These are phyloP conservation scores for Eupristina koningsbergeri DNA, from an alignment of 1,140 invertebrate genomes.

Conservation along the genomic window DNA sequence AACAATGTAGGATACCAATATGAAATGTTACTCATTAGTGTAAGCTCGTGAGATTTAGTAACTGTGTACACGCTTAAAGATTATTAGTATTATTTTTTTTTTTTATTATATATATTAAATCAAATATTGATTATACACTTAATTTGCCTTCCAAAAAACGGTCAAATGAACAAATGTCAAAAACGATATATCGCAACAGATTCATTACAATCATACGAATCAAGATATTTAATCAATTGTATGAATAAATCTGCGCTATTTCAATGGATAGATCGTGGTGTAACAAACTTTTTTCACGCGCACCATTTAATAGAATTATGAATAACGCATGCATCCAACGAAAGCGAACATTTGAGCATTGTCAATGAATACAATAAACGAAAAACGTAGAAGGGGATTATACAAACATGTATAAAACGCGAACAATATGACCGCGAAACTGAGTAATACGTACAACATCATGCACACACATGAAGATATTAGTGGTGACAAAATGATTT, in stretches of 20 bases:
- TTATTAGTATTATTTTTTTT: too few species aligned
- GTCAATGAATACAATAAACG: slow-evolving; percentile 33
- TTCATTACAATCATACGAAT: slow-evolving; percentile 66
- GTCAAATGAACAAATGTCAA: background rate
- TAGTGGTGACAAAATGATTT: slow-evolving; percentile 22
- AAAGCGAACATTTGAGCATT: background rate
- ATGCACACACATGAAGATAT: slow-evolving; percentile 26
- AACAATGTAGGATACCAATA: too few species aligned
- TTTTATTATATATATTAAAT: too few species aligned
- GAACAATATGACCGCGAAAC: slow-evolving; percentile 70
- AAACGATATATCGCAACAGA: background rate
- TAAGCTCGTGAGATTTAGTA: too few species aligned
- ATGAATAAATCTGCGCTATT: slow-evolving; percentile 69
- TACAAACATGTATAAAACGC: slow-evolving; percentile 73
- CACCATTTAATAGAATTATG: slow-evolving; percentile 56
- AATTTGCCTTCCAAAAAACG: too few species aligned
- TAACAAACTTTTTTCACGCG: background rate
- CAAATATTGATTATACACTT: too few species aligned
- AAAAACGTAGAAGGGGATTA: slow-evolving; percentile 66
- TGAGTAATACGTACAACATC: slow-evolving; percentile 64
- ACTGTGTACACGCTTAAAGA: too few species aligned
- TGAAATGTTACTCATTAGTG: too few species aligned
- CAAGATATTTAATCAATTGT: slow-evolving; percentile 62
- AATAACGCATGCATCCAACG: background rate
- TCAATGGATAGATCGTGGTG: slow-evolving; percentile 58